Evolutionary conservation across 2,888 invertebrate species (phyloP).

Genomic region (Tetranychus piercei): DNA sequence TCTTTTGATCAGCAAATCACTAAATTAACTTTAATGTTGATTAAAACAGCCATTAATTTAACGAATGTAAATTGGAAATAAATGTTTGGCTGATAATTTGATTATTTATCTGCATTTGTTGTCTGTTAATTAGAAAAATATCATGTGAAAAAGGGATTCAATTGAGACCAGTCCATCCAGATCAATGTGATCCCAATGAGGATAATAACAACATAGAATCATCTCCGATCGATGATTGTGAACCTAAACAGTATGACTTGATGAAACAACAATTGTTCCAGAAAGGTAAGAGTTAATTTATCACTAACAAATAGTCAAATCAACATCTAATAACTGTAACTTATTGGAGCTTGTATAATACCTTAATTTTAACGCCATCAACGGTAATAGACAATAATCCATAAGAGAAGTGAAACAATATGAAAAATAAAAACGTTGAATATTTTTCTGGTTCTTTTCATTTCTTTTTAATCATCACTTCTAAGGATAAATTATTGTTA

Average conservation of each 20-base stretch:
- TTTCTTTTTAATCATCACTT: too few relatives aligned
- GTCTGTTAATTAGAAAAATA: conserved; percentile 14
- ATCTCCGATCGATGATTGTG: conserved; percentile 20
- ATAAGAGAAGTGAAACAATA: too few relatives aligned
- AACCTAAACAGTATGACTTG: conserved; percentile 26
- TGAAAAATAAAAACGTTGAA: too few relatives aligned
- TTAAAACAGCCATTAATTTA: too few relatives aligned
- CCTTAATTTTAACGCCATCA: too few relatives aligned
- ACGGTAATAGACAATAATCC: too few relatives aligned
- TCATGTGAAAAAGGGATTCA: conserved; percentile 15
- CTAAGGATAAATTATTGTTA: too few relatives aligned
- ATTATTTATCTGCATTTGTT: not conserved
- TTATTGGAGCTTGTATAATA: too few relatives aligned
- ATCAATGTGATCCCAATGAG: conserved; percentile 18
- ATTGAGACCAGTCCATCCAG: conserved; percentile 21
- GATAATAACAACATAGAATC: conserved; percentile 14
- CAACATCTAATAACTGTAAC: not conserved
- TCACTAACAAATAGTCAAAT: not conserved
- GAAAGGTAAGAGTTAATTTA: conserved; percentile 19
- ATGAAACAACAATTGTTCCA: conserved; percentile 27
- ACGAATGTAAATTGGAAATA: too few relatives aligned
- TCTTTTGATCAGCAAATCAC: too few relatives aligned
- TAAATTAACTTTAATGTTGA: too few relatives aligned
- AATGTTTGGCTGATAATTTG: not conserved
- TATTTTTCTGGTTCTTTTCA: too few relatives aligned